Evolutionary conservation across 1,140 invertebrate genomes (phyloP), one percentile per base, ranked within the genome.

Genomic region (Leptinotarsa texana): DNA sequence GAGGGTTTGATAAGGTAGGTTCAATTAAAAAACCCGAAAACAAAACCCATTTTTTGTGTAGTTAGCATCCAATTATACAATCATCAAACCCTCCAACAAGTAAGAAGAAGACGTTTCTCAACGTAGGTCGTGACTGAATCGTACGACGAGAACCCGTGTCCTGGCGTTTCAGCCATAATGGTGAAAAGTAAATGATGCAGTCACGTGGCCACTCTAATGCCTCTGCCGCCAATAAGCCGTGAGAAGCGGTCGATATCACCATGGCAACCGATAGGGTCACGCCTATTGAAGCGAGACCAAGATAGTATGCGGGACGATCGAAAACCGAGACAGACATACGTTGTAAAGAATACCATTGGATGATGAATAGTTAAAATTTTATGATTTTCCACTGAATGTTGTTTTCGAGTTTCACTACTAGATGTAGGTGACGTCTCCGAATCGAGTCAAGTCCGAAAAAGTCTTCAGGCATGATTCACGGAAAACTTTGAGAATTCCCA

Each of bases 311-410:
- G 21, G 49, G 27, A 33, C 48, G 69, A 17, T 73, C n/a, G 21
- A 63, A 79, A 74, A 83, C 65, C 68, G 77, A 79, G 80, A 81
- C 33, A 74, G 65, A 68, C 65, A 3, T 67, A 70, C 65, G 51
- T 80, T 79, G 77, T 84, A 83, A 84, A 85, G 75, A 72, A 75
- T 69, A 77, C 80, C 82, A 85, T 85, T 85, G 84, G 84, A 84
- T 78, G 79, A 79, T 79, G 83, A 85, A 84, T 83, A 85, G 82
- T 85, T 84, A 85, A 85, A 85, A 67, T 83, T 83, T 85, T 84
- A 84, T 76, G 82, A 82, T 81, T 83, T 83, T 82, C 75, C 80
- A 76, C 74, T 81, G 76, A 82, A 83, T 83, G 79, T 78, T 83
- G 80, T 77, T 84, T 85, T 79, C 79, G 77, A 73, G 79, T 79